Conservation (phyloP, 2,113 vertebrate species). For the Puntigrus tetrazona region DNA sequence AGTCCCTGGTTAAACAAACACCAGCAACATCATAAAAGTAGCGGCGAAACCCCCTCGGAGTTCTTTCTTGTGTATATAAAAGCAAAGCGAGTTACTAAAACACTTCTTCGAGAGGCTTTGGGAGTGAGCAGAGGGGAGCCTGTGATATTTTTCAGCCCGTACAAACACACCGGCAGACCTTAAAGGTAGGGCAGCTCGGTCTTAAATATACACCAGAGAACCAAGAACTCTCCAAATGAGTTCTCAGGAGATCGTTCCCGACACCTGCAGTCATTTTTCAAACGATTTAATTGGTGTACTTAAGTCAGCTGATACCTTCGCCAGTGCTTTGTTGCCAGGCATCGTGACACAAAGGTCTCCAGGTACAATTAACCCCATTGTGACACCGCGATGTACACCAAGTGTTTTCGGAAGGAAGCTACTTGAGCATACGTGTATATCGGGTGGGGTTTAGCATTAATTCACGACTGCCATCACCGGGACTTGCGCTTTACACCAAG, state of each 20-base stretch:
- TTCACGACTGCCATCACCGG: conserved; percentile 12
- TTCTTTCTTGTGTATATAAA: conserved; percentile 17
- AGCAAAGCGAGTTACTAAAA: conserved; percentile 1
- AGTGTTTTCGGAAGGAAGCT: conserved; percentile 24
- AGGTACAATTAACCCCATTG: conserved; percentile 49
- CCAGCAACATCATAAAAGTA: neutral
- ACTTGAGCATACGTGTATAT: conserved; percentile 1
- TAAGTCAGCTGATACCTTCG: conserved; percentile 57
- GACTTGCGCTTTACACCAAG: neutral
- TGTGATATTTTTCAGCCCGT: conserved; percentile 45
- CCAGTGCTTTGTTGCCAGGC: conserved; percentile 51
- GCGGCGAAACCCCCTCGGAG: neutral
- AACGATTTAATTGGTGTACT: conserved; percentile 60
- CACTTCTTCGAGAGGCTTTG: neutral
- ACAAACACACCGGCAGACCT: conserved; percentile 42
- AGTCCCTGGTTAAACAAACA: neutral
- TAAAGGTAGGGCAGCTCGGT: conserved; percentile 47
- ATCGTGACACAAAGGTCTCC: conserved; percentile 57
- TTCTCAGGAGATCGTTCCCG: conserved; percentile 54
- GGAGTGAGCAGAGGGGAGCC: conserved; percentile 14
- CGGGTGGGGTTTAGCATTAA: conserved; percentile 10
- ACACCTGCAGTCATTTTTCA: conserved; percentile 63
- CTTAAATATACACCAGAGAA: conserved; percentile 58
- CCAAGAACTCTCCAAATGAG: conserved; percentile 53
- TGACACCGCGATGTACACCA: conserved; percentile 26